Conservation (phyloP, 2,113 vertebrate genomes). For the Brienomyrus longianalis region DNA sequence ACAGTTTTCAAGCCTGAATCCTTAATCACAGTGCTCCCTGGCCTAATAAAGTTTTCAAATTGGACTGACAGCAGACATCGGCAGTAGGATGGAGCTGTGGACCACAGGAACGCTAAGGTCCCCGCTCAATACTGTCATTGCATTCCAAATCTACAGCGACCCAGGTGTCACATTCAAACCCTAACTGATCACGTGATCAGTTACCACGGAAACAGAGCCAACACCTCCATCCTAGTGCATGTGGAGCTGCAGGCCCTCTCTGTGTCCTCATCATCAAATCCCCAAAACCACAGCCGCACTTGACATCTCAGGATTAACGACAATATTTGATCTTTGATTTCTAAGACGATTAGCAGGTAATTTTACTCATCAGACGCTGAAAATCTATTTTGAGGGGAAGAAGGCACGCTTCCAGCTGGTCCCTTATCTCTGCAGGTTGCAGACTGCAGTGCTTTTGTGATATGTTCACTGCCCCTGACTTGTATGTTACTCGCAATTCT, state of each 20-base stretch:
- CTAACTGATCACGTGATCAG: neutral
- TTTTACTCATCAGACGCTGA: neutral
- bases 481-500: neutral
- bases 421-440: neutral
- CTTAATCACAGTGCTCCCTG: neutral
- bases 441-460: neutral
- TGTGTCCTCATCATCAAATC: neutral
- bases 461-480: neutral
- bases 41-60: neutral
- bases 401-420: neutral
- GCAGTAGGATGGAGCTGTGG: neutral
- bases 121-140: neutral
- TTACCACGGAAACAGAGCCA: neutral
- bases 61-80: neutral
- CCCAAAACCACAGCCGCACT: neutral
- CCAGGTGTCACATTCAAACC: neutral
- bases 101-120: neutral
- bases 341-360: neutral
- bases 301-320: neutral
- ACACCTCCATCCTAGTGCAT: neutral
- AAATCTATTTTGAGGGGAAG: neutral
- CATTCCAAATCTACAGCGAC: neutral
- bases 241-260: neutral
- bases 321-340: neutral
- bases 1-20: neutral